Evolutionary conservation across 2,113 vertebrate species (phyloP).

Genomic region (Cheirogaleus medius): DNA sequence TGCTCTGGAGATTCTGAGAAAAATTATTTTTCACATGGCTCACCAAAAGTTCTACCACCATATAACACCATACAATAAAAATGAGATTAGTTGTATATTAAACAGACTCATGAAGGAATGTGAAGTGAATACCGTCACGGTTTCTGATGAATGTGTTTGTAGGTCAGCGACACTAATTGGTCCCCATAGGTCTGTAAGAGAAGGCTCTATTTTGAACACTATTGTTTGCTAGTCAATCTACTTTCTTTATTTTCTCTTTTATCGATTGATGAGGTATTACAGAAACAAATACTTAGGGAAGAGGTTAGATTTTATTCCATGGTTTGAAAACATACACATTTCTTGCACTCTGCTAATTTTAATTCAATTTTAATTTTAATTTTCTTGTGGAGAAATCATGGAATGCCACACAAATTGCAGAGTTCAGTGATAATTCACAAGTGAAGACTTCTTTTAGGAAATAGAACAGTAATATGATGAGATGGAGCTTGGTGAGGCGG

Average conservation of each 20-base stretch:
- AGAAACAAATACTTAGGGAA: background rate
- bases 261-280: background rate
- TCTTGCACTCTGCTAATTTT: background rate
- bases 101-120: background rate
- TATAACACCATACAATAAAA: background rate
- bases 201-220: background rate
- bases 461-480: background rate
- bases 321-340: background rate
- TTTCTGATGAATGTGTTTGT: background rate
- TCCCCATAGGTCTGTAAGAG: rapidly evolving
- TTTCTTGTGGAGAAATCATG: background rate
- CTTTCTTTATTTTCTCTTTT: background rate
- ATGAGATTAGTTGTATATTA: background rate
- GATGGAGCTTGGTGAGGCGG: background rate
- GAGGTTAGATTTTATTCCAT: background rate
- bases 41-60: background rate
- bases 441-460: background rate
- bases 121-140: background rate
- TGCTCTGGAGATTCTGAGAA: background rate
- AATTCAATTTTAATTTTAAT: background rate
- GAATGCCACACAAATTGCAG: background rate
- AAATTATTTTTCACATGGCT: background rate
- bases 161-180: background rate
- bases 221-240: background rate
- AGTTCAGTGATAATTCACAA: background rate